Percentiles rank a stretch among this genome's conserved stretches.
phyloP scores from a whole-genome alignment of 2,113 vertebrate species.

The Scopus umbretta region DNA sequence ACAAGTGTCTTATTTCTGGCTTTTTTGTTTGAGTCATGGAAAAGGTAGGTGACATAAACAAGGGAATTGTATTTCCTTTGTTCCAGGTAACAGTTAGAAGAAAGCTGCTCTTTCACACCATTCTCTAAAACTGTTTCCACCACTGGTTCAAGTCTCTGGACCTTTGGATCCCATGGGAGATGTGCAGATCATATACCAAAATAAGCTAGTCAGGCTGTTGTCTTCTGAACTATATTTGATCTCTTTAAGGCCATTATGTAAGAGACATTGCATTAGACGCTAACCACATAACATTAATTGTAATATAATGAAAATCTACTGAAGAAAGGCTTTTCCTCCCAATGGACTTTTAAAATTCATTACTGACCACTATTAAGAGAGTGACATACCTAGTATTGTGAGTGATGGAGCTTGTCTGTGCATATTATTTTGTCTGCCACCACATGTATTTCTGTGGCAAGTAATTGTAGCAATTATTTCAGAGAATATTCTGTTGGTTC shows the following conservation, averaged over 20 bases:
- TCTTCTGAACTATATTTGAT: not conserved
- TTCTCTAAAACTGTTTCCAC: not conserved
- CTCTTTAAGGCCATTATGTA: not conserved
- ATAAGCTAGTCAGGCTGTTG: not conserved
- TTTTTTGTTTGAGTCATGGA: not conserved
- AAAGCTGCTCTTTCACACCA: not conserved
- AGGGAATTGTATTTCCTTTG: not conserved
- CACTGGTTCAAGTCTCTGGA: not conserved
- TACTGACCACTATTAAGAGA: not conserved
- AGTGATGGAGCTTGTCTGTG: constrained; percentile 5
- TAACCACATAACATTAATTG: not conserved
- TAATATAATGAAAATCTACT: not conserved
- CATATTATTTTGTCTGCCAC: not conserved
- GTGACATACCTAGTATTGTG: not conserved
- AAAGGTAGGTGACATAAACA: not conserved
- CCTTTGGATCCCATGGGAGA: not conserved
- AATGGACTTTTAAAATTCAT: not conserved
- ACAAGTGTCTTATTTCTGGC: not conserved
- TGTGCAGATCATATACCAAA: not conserved
- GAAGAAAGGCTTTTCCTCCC: not conserved
- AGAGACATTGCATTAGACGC: not conserved
- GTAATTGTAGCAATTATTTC: constrained; percentile 16
- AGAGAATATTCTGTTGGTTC: not conserved
- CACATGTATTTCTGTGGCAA: not conserved
- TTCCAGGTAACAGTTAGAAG: not conserved